Evolutionary conservation across 2,797 vertebrate species (phyloP).

Genomic region (Gobionotothen gibberifrons): DNA sequence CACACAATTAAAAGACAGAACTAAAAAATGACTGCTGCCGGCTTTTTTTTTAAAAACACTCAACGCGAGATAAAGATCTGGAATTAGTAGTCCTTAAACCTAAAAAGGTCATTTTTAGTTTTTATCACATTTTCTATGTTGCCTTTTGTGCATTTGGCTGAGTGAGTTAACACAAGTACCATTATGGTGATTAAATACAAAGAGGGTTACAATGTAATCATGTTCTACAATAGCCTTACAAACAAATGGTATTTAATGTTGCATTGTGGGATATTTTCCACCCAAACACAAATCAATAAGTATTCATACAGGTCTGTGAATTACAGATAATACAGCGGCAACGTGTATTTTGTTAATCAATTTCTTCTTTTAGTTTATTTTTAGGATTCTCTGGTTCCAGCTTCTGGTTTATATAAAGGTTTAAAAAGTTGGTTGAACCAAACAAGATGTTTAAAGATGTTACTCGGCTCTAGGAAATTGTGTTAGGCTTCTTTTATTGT

Average conservation of each 20-base stretch:
- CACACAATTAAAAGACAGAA: slow-evolving; percentile 48
- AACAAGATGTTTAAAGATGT: not conserved
- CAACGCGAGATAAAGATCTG: slow-evolving; percentile 5
- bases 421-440: no score
- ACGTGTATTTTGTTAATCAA: no score
- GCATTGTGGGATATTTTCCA: not conserved
- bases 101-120: not conserved
- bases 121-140: not conserved
- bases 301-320: no score
- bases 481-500: no score
- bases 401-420: no score
- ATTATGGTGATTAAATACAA: not conserved
- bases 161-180: not conserved
- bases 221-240: not conserved
- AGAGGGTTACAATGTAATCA: not conserved
- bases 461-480: not conserved
- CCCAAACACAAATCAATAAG: no score
- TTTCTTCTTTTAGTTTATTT: no score
- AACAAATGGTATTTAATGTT: not conserved
- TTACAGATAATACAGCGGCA: no score
- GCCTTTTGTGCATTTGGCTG: not conserved
- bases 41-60: not conserved
- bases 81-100: not conserved
- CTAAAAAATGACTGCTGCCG: slow-evolving; percentile 26
- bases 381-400: no score